phyloP scores from a whole-genome alignment of 30 jellyfish, hydroid and myxozoan genomes.

The Chrysaora quinquecirrha region DNA sequence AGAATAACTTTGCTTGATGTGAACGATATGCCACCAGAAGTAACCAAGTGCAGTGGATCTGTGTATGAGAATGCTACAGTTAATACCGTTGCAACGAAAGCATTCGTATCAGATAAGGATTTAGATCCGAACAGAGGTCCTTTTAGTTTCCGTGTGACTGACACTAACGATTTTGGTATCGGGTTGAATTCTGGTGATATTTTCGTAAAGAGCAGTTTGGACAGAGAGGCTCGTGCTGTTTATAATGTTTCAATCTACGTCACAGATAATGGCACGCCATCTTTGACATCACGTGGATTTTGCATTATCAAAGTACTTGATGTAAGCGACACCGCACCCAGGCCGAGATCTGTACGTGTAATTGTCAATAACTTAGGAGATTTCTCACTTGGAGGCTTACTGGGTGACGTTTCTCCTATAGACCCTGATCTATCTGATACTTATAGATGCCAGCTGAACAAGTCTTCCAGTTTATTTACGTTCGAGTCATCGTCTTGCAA shows the following conservation, averaged over 20 bases:
- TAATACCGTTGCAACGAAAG: conserved; percentile 37
- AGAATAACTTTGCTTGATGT: conserved; percentile 34
- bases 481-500: conserved; percentile 56
- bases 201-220: conserved; percentile 43
- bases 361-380: conserved; percentile 48
- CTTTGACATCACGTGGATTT: conserved; percentile 34
- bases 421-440: conserved; percentile 75
- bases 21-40: conserved; percentile 65
- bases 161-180: conserved; percentile 28
- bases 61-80: conserved; percentile 67
- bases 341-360: conserved; percentile 47
- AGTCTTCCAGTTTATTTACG: conserved; percentile 33
- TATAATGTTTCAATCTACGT: conserved; percentile 44
- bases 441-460: conserved; percentile 48
- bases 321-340: conserved; percentile 74
- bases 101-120: conserved; percentile 44
- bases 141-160: not conserved
- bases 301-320: conserved; percentile 54
- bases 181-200: conserved; percentile 26
- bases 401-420: conserved; percentile 88
- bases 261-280: conserved; percentile 62
- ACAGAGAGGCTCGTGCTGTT: conserved; percentile 52
- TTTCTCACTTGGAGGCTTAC: conserved; percentile 35
- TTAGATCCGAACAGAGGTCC: conserved; percentile 68
- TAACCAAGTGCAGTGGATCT: conserved; percentile 46